These are phyloP conservation scores for Microcebus tavaratra DNA, from an alignment of 2,113 vertebrate genomes.

Conservation along the genomic window DNA sequence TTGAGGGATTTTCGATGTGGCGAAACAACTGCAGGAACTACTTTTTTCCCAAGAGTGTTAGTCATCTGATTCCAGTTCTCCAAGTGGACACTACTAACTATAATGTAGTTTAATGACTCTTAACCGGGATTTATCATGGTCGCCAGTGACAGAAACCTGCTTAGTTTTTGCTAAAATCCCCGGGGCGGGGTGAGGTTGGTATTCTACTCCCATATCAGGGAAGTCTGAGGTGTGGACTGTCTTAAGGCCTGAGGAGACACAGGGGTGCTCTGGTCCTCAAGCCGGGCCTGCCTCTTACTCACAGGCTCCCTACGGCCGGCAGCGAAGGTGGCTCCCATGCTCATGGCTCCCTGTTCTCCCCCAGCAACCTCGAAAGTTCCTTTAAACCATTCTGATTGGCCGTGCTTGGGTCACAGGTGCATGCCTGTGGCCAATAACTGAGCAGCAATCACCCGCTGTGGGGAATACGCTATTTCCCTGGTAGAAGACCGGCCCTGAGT, in stretches of 20 bases:
- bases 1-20: neutral
- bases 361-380: neutral
- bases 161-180: slow-evolving; percentile 20
- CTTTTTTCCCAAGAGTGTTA: neutral
- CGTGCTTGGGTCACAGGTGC: neutral
- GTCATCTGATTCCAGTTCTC: neutral
- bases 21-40: neutral
- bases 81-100: neutral
- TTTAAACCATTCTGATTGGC: neutral
- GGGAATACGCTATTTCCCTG: neutral
- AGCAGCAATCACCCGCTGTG: neutral
- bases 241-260: neutral
- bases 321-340: neutral
- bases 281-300: neutral
- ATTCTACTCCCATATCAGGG: neutral
- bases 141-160: neutral
- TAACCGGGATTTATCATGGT: neutral
- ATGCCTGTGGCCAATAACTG: neutral
- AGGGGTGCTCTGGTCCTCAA: neutral
- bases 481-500: neutral
- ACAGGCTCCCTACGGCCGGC: neutral
- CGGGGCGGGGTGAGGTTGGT: neutral
- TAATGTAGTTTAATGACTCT: neutral
- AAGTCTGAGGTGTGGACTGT: neutral
- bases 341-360: neutral